These are phyloP conservation scores for Graptemys geographica DNA, from an alignment of 2,797 vertebrate genomes.

Conservation along the genomic window DNA sequence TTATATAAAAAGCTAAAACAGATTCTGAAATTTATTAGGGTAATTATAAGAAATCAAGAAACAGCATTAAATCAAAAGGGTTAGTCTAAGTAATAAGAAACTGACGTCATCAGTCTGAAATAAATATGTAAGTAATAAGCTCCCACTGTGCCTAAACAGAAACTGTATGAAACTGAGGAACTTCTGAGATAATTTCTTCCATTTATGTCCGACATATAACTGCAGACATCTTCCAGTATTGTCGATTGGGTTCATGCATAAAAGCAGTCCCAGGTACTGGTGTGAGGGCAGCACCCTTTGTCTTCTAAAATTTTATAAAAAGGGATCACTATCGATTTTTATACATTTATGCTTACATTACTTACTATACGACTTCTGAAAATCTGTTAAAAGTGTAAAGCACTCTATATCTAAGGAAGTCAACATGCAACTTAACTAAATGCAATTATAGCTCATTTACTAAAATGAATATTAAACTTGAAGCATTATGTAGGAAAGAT, in stretches of 20 bases:
- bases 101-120: slow-evolving; percentile 32
- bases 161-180: background rate
- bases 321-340: slow-evolving; percentile 6
- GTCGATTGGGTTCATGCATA: slow-evolving; percentile 37
- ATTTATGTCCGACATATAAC: background rate
- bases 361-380: slow-evolving; percentile 6
- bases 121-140: slow-evolving; percentile 40
- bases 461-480: slow-evolving; percentile 55
- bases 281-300: background rate
- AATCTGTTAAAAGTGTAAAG: slow-evolving; percentile 57
- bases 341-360: background rate
- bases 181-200: slow-evolving; percentile 34
- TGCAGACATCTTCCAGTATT: background rate
- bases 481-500: slow-evolving; percentile 55
- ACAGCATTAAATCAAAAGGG: slow-evolving; percentile 43
- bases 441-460: slow-evolving; percentile 56
- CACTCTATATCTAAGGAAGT: slow-evolving; percentile 32
- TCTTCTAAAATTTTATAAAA: slow-evolving; percentile 15
- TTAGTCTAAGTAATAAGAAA: slow-evolving; percentile 59
- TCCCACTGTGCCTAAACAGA: slow-evolving; percentile 11
- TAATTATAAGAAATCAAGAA: slow-evolving; percentile 71
- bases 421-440: slow-evolving; percentile 59
- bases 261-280: slow-evolving; percentile 49
- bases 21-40: background rate
- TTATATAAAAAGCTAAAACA: background rate